A percentile compares a stretch with the other conserved stretches of the same genome.
These are phyloP conservation scores for Camponotus fellah DNA, from an alignment of 2,888 invertebrate species.

Conservation along the genomic window DNA sequence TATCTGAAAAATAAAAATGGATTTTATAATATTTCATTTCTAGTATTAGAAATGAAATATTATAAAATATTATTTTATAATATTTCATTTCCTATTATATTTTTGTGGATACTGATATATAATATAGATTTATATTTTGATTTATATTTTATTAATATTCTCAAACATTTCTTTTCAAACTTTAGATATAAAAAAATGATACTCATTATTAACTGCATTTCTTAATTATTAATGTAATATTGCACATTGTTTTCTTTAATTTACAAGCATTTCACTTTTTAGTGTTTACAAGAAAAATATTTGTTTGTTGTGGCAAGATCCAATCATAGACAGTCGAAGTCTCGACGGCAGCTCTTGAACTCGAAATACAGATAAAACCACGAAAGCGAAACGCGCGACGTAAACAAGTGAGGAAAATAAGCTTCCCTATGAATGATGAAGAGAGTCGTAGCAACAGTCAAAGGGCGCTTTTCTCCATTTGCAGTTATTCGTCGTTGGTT, in stretches of 20 bases:
- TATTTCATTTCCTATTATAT: not conserved
- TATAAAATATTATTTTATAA: too few relatives aligned
- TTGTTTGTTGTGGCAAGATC: not conserved
- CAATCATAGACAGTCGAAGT: slow-evolving; percentile 22
- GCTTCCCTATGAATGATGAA: slow-evolving; percentile 57
- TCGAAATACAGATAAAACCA: slow-evolving; percentile 6
- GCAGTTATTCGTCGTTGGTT: slow-evolving; percentile 9
- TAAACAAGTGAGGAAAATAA: slow-evolving; percentile 57
- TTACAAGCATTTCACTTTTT: not conserved
- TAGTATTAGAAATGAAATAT: too few relatives aligned
- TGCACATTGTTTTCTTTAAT: slow-evolving; percentile 1
- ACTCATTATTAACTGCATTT: not conserved
- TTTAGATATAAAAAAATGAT: not conserved
- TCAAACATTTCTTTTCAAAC: not conserved
- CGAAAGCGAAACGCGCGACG: slow-evolving; percentile 27
- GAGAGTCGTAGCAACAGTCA: slow-evolving; percentile 30
- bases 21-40: not conserved
- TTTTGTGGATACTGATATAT: not conserved
- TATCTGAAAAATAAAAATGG: not conserved
- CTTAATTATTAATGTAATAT: not conserved
- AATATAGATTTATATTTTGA: not conserved
- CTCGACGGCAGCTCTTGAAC: not conserved
- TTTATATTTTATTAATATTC: not conserved
- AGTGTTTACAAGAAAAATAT: not conserved
- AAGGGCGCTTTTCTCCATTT: slow-evolving; percentile 47